Conservation (phyloP, 2,113 vertebrate species). For the Syrmaticus mikado region DNA sequence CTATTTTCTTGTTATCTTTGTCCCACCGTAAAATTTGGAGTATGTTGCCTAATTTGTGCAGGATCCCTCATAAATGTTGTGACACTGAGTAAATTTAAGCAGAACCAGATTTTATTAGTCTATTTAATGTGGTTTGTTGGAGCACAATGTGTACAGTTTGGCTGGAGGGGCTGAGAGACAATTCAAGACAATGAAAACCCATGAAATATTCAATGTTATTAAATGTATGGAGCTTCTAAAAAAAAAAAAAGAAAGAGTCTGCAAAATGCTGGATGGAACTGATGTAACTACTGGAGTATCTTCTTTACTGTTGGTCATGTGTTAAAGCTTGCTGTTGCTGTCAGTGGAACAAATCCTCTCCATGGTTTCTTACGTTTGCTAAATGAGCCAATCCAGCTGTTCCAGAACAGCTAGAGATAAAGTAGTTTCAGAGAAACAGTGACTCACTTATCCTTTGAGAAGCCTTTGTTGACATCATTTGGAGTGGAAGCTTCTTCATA, state of each 20-base stretch:
- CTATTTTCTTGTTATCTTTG: neutral
- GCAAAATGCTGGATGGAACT: neutral
- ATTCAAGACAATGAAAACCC: neutral
- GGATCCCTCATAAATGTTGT: neutral
- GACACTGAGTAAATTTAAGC: neutral
- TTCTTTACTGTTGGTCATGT: neutral
- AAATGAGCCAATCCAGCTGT: neutral
- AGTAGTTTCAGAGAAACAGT: neutral
- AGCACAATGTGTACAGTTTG: neutral
- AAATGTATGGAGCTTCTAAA: neutral
- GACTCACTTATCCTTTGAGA: neutral
- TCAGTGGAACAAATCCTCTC: neutral
- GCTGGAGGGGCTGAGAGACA: neutral
- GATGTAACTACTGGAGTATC: neutral
- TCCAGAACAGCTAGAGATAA: neutral
- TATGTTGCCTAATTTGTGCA: neutral
- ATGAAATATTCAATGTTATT: neutral
- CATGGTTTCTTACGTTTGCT: neutral
- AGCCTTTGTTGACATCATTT: neutral
- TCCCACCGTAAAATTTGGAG: neutral
- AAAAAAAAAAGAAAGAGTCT: neutral
- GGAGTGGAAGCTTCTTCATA: neutral
- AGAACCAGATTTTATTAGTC: neutral
- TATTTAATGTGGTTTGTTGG: neutral
- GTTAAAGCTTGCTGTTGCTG: neutral